These are phyloP conservation scores for Mimas tiliae DNA, from an alignment of 2,888 invertebrate species.

Conservation along the genomic window DNA sequence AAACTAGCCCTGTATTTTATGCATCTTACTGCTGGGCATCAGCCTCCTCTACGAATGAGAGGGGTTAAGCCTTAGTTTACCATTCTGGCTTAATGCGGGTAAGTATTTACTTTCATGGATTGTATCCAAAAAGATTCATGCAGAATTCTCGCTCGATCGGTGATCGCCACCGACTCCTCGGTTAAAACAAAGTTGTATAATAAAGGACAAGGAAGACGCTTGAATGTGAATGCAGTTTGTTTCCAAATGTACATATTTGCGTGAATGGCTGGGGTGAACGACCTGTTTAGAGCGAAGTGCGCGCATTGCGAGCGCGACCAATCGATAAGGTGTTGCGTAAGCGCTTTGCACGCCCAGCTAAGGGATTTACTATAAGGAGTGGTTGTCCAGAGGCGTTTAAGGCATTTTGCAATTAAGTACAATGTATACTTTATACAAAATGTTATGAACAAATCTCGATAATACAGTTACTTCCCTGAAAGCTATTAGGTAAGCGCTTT, in stretches of 20 bases:
- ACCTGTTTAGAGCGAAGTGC: slow-evolving; percentile 68
- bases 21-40: no score
- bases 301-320: slow-evolving; percentile 69
- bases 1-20: no score
- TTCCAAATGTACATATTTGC: slow-evolving; percentile 66
- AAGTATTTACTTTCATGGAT: no score
- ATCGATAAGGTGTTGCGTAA: slow-evolving; percentile 78
- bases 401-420: slow-evolving; percentile 43
- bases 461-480: slow-evolving; percentile 53
- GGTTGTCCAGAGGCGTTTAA: slow-evolving; percentile 45
- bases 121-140: not conserved
- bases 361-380: slow-evolving; percentile 63
- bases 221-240: slow-evolving; percentile 60
- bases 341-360: slow-evolving; percentile 67
- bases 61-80: no score
- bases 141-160: not conserved
- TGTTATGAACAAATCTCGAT: slow-evolving; percentile 51
- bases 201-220: slow-evolving; percentile 52
- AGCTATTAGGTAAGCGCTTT: slow-evolving; percentile 48
- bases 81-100: no score
- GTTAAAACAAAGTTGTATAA: slow-evolving; percentile 11
- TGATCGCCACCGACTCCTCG: slow-evolving; percentile 32
- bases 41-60: no score
- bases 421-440: slow-evolving; percentile 39
- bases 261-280: slow-evolving; percentile 74